Base-by-base conservation (phyloP, 2,797 vertebrate species). In the Pseudotriccus pelzelni region DNA sequence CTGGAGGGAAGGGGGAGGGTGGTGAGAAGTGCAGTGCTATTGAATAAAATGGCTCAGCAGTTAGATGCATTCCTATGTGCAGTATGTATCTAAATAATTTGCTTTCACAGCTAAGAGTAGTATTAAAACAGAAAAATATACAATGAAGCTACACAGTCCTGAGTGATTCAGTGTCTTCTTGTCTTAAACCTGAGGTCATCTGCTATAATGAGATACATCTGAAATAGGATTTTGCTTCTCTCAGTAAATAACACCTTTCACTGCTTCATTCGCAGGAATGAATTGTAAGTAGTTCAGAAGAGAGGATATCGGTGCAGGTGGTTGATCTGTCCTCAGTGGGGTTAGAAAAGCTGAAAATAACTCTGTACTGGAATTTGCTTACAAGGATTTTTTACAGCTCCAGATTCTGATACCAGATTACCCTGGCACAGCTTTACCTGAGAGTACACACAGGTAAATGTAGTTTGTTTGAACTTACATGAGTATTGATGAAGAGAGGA, bases 121-220 rank as follows among this genome's bases (percentile, higher is more conserved):
- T 88, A 64, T 79, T 90, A 90, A 87, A 82, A 21, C 28, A 84
- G 73, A 84, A 87, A 93, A 87, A 63, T 36, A 78, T 0, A 7
- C 63, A 79, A 22, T 67, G 74, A 76, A 78, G 49, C 37, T 52
- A n/a, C 22, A n/a, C 21, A 15, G 10, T 87, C 58, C 50, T 79
- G 73, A 83, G 39, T 62, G 69, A 92, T 78, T 94, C 76, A 70
- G 62, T 87, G 82, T 68, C 79, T 93, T 89, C 76, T 69, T 47
- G 30, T 91, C 77, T 77, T 84, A 95, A 96, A 94, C 67, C 62
- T 64, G 76, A 91, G 63, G 70, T 93, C 59, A 59, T 63, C 49
- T 83, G 37, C 70, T 3, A 6, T 89, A 94, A 92, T 60, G 86
- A 90, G 90, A 89, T 67, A 72, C 18, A 53, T 39, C 52, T 69